A percentile compares a stretch with the other conserved stretches of the same genome.
These are phyloP conservation scores for Athalia circularis DNA, from an alignment of 2,888 invertebrate genomes.

Conservation along the genomic window DNA sequence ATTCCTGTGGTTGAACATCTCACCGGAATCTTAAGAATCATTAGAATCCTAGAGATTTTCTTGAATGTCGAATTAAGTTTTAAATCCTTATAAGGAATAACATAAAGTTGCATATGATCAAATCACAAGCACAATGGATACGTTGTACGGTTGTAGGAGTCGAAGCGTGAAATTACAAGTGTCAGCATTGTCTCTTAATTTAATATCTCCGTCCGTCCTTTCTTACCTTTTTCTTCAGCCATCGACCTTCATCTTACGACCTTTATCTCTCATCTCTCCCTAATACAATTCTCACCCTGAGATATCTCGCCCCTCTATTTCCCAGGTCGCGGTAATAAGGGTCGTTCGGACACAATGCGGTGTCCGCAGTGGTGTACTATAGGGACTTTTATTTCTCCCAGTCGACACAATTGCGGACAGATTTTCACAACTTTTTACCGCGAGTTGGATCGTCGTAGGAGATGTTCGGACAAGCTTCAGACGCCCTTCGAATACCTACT, in stretches of 20 bases:
- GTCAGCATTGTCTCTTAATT: slow-evolving; percentile 17
- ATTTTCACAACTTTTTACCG: slow-evolving; percentile 21
- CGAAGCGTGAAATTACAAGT: slow-evolving; percentile 7
- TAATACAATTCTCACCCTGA: background rate
- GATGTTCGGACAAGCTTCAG: slow-evolving; percentile 3
- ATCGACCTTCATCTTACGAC: background rate
- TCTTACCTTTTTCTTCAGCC: background rate
- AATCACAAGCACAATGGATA: too few species aligned
- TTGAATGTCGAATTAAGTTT: too few species aligned
- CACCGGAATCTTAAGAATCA: too few species aligned
- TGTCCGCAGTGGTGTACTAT: background rate
- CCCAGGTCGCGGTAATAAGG: too few species aligned
- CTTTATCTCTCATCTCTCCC: background rate
- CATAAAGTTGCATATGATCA: too few species aligned
- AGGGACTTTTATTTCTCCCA: background rate
- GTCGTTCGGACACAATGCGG: background rate
- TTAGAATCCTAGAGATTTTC: too few species aligned
- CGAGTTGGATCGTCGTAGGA: background rate
- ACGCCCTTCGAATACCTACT: background rate
- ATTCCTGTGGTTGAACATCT: too few species aligned
- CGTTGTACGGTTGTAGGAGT: background rate
- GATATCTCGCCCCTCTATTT: too few species aligned
- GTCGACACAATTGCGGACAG: background rate
- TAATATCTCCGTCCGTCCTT: background rate
- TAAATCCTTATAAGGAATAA: too few species aligned